phyloP scores from a whole-genome alignment of 2,113 vertebrate genomes.

The Phyllopteryx taeniolatus region DNA sequence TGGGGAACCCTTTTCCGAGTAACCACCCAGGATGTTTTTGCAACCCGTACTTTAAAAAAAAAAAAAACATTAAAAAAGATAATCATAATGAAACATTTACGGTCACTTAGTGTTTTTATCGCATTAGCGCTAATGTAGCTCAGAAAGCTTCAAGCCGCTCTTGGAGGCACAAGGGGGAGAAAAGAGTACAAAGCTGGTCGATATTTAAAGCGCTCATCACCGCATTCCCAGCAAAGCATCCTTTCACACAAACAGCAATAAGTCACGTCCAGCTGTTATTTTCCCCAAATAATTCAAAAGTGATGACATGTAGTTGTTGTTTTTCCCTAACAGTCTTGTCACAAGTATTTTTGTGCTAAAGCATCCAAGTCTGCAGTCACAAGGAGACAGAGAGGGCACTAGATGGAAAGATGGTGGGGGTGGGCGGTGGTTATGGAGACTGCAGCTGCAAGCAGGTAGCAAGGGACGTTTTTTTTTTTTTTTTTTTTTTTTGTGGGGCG shows the following conservation, averaged over 20 bases:
- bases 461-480: background rate
- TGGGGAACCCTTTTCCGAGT: background rate
- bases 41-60: background rate
- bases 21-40: slow-evolving; percentile 4
- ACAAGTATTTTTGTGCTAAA: slow-evolving; percentile 51
- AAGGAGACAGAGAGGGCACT: slow-evolving; percentile 67
- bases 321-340: background rate
- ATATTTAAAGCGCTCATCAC: slow-evolving; percentile 36
- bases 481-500: background rate
- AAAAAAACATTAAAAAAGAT: background rate
- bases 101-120: slow-evolving; percentile 27
- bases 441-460: slow-evolving; percentile 48
- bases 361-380: slow-evolving; percentile 60
- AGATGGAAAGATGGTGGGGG: slow-evolving; percentile 13
- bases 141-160: slow-evolving; percentile 14
- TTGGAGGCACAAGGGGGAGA: slow-evolving; percentile 20
- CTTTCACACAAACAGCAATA: slow-evolving; percentile 24
- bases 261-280: slow-evolving; percentile 30
- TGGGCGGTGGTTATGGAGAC: slow-evolving; percentile 28
- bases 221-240: slow-evolving; percentile 39
- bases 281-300: background rate
- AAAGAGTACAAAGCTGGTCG: slow-evolving; percentile 9
- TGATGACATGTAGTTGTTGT: slow-evolving; percentile 5
- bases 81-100: slow-evolving; percentile 20
- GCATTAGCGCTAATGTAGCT: slow-evolving; percentile 34